A percentile compares a stretch with the other conserved stretches of the same genome.
Evolutionary conservation across 2,888 invertebrate species (phyloP).

Genomic region (Scaptomyza caliginosa): DNA sequence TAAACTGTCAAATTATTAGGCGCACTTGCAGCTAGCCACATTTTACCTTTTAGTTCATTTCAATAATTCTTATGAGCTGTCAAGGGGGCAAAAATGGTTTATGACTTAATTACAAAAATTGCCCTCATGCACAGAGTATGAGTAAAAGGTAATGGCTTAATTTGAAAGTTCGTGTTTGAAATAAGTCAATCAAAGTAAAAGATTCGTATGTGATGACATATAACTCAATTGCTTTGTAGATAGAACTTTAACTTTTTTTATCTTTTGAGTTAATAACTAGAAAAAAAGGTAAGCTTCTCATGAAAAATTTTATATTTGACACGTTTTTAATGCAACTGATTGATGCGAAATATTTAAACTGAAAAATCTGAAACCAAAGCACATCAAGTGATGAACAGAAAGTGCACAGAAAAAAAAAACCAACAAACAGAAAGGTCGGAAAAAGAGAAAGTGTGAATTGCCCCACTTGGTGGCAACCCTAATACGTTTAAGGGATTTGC

Average conservation of each 20-base stretch:
- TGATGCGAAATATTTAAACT: slow-evolving; percentile 3
- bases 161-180: slow-evolving; percentile 16
- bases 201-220: not conserved
- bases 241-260: no score
- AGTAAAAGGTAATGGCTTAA: not conserved
- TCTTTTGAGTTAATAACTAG: no score
- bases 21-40: slow-evolving; percentile 46
- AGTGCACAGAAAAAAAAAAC: not conserved
- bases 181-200: slow-evolving; percentile 2
- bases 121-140: not conserved
- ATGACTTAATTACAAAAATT: slow-evolving; percentile 64
- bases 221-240: no score
- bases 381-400: no score
- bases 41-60: slow-evolving; percentile 54
- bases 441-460: slow-evolving; percentile 11
- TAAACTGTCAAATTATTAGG: slow-evolving; percentile 78
- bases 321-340: not conserved
- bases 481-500: slow-evolving; percentile 75
- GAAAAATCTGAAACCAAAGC: not conserved
- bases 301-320: not conserved
- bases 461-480: slow-evolving; percentile 33
- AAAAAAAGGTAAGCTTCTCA: not conserved
- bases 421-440: not conserved
- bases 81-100: slow-evolving; percentile 64
- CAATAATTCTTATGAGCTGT: slow-evolving; percentile 68